A percentile compares a stretch with the other conserved stretches of the same genome.
phyloP scores from a whole-genome alignment of 2,888 invertebrate genomes.

The Blastobasis adustella region DNA sequence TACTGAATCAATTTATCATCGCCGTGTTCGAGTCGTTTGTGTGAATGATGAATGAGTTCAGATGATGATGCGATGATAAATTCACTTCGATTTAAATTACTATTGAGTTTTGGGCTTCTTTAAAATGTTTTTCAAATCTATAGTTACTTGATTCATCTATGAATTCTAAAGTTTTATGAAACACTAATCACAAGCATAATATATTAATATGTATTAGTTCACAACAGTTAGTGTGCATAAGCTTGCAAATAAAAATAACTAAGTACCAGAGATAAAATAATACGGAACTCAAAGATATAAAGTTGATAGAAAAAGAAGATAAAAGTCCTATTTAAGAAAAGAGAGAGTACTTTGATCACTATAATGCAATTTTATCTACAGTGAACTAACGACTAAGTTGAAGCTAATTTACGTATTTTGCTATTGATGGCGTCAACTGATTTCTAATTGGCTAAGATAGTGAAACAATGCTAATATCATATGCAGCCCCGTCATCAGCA shows the following conservation, averaged over 20 bases:
- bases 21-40: not conserved
- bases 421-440: slow-evolving; percentile 6
- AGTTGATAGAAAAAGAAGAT: slow-evolving; percentile 18
- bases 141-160: not conserved
- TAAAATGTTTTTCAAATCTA: too few species aligned
- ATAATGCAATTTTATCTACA: slow-evolving; percentile 1
- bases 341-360: slow-evolving; percentile 11
- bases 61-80: slow-evolving; percentile 9
- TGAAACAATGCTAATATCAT: slow-evolving; percentile 27
- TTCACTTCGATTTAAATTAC: not conserved
- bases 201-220: slow-evolving; percentile 18
- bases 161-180: slow-evolving; percentile 9
- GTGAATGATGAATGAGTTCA: slow-evolving; percentile 1
- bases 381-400: slow-evolving; percentile 19
- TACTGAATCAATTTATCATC: slow-evolving; percentile 1
- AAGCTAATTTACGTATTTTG: slow-evolving; percentile 18
- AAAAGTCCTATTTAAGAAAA: slow-evolving; percentile 15
- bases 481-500: slow-evolving; percentile 52
- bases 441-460: slow-evolving; percentile 7
- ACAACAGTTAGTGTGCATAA: slow-evolving; percentile 48
- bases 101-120: too few species aligned
- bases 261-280: slow-evolving; percentile 18
- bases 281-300: slow-evolving; percentile 20
- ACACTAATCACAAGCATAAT: slow-evolving; percentile 34
- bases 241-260: slow-evolving; percentile 51